Conservation (phyloP, 1,140 invertebrate genomes). For the Hyles vespertilio region DNA sequence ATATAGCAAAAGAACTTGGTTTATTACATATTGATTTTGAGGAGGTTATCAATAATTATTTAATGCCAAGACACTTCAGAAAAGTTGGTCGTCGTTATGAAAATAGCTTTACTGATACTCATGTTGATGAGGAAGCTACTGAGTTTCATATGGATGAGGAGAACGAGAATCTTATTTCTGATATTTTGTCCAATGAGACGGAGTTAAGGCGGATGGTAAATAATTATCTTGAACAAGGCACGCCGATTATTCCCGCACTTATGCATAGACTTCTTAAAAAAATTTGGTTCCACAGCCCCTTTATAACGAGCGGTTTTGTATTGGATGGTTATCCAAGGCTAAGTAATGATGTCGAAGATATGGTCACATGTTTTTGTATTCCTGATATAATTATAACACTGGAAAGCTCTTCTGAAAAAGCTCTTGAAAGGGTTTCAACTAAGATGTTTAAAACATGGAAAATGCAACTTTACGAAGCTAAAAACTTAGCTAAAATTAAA, state of each 20-base stretch:
- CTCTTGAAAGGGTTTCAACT: constrained; percentile 51
- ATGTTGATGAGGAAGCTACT: constrained; percentile 44
- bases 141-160: constrained; percentile 49
- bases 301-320: constrained; percentile 65
- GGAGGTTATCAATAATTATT: constrained; percentile 45
- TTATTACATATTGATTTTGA: constrained; percentile 71
- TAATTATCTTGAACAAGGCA: constrained; percentile 67
- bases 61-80: constrained; percentile 58
- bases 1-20: constrained; percentile 73
- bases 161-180: constrained; percentile 34
- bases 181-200: constrained; percentile 50
- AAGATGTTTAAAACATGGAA: constrained; percentile 61
- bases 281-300: constrained; percentile 72
- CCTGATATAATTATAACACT: constrained; percentile 77
- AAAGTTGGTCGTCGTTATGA: constrained; percentile 56
- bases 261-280: constrained; percentile 60
- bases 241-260: constrained; percentile 47
- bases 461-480: constrained; percentile 46
- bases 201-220: constrained; percentile 48
- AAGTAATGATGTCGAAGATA: constrained; percentile 68
- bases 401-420: constrained; percentile 40
- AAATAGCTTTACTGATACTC: constrained; percentile 47
- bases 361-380: constrained; percentile 65
- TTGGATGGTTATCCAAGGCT: constrained; percentile 77
- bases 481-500: constrained; percentile 36